Percentiles rank a stretch among this genome's conserved stretches.
phyloP scores from a whole-genome alignment of 1,140 invertebrate species.

The Aphaenogaster floridana region DNA sequence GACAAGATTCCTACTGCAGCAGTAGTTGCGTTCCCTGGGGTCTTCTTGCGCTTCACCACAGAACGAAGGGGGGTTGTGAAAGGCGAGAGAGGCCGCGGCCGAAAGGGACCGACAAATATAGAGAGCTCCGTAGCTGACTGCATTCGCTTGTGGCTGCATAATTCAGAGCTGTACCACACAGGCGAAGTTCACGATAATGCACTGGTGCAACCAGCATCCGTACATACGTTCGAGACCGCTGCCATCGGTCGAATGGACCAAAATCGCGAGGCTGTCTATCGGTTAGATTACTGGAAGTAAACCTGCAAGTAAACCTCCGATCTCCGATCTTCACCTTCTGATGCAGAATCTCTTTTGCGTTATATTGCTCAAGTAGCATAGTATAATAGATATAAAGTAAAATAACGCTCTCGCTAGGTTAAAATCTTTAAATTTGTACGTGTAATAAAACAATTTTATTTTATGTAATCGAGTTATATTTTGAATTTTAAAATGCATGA shows the following conservation, averaged over 20 bases:
- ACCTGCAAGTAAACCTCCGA: slow-evolving; percentile 18
- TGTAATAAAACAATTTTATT: background rate
- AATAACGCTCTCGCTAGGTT: background rate
- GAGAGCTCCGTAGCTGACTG: slow-evolving; percentile 50
- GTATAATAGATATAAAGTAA: background rate
- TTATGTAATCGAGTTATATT: too few relatives aligned
- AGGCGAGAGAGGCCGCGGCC: background rate
- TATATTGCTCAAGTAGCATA: background rate
- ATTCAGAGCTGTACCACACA: slow-evolving; percentile 69
- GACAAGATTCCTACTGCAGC: slow-evolving; percentile 75
- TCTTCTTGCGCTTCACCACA: slow-evolving; percentile 69
- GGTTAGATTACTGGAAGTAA: slow-evolving; percentile 28
- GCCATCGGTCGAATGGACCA: background rate
- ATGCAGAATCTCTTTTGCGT: background rate
- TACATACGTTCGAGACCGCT: slow-evolving; percentile 22
- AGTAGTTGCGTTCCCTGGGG: slow-evolving; percentile 65
- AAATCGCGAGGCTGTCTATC: slow-evolving; percentile 40
- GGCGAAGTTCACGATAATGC: slow-evolving; percentile 73
- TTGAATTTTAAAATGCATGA: background rate
- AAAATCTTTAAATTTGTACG: background rate
- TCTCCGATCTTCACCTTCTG: background rate
- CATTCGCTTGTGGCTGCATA: slow-evolving; percentile 70
- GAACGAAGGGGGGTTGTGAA: slow-evolving; percentile 18
- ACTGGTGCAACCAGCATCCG: slow-evolving; percentile 35
- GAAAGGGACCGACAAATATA: slow-evolving; percentile 34